Evolutionary conservation across 2,113 vertebrate genomes (phyloP).

Genomic region (Urocolius indicus): DNA sequence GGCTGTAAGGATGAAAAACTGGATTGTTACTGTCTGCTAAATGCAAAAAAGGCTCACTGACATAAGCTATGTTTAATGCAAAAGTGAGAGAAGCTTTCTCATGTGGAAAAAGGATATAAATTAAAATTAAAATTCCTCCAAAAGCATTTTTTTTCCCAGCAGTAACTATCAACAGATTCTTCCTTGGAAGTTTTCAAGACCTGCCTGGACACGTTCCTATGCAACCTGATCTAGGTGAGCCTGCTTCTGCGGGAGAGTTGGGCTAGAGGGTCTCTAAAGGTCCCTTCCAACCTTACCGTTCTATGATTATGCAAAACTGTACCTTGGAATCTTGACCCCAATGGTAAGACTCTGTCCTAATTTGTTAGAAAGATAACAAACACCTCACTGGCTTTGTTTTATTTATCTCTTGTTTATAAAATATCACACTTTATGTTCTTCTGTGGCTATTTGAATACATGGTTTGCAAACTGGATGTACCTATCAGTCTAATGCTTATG

Average conservation of each 20-base stretch:
- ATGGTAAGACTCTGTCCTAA: not conserved
- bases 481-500: accelerated
- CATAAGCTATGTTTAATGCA: not conserved
- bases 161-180: not conserved
- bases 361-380: not conserved
- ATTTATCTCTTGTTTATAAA: not conserved
- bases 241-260: too few relatives aligned
- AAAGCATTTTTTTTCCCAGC: not conserved
- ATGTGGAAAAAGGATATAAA: not conserved
- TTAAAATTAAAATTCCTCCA: not conserved
- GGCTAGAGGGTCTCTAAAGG: too few relatives aligned
- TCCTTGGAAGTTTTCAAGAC: too few relatives aligned
- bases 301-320: not conserved
- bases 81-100: not conserved
- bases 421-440: not conserved
- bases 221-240: too few relatives aligned
- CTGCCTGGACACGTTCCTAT: too few relatives aligned
- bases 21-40: not conserved
- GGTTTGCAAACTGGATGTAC: not conserved
- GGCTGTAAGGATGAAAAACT: not conserved
- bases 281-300: too few relatives aligned
- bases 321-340: not conserved
- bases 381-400: not conserved
- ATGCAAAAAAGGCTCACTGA: not conserved
- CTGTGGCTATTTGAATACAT: not conserved